phyloP scores from a whole-genome alignment of 2,888 invertebrate genomes.

The Theretra japonica region DNA sequence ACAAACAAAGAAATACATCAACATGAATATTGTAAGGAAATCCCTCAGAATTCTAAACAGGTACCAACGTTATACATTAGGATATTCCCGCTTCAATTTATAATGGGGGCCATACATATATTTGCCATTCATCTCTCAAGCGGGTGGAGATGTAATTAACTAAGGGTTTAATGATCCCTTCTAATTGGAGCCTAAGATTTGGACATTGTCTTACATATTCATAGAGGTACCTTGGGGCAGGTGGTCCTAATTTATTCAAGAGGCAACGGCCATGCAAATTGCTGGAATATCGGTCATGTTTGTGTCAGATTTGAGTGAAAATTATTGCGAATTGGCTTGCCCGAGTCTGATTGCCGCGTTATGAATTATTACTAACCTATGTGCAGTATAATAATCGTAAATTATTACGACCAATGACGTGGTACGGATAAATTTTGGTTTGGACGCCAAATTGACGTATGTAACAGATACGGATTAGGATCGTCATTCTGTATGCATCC shows the following conservation, averaged over 20 bases:
- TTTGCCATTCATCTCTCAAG: conserved; percentile 59
- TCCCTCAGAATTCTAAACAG: neutral
- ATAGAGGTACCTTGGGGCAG: conserved; percentile 77
- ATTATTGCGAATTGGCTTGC: conserved; percentile 79
- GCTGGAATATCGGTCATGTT: conserved; percentile 83
- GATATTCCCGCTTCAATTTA: conserved; percentile 44
- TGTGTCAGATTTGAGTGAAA: conserved; percentile 81
- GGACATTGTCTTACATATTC: conserved; percentile 84
- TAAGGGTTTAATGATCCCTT: conserved; percentile 75
- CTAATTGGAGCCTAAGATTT: conserved; percentile 83
- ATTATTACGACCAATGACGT: conserved; percentile 24
- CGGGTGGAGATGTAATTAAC: conserved; percentile 70
- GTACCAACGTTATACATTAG: neutral
- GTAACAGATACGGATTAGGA: conserved; percentile 6
- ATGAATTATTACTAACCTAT: conserved; percentile 51
- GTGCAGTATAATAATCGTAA: conserved; percentile 27
- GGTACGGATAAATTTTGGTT: neutral
- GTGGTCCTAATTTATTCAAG: conserved; percentile 81
- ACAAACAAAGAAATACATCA: too few species aligned
- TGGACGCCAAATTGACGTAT: neutral
- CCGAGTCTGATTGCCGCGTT: conserved; percentile 49
- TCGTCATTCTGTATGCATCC: neutral
- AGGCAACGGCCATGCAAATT: conserved; percentile 82
- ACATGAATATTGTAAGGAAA: neutral
- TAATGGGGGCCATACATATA: conserved; percentile 46